Percentiles rank a stretch among this genome's conserved stretches.
Conservation (phyloP, 2,797 vertebrate genomes). For the Chloroceryle amazona region DNA sequence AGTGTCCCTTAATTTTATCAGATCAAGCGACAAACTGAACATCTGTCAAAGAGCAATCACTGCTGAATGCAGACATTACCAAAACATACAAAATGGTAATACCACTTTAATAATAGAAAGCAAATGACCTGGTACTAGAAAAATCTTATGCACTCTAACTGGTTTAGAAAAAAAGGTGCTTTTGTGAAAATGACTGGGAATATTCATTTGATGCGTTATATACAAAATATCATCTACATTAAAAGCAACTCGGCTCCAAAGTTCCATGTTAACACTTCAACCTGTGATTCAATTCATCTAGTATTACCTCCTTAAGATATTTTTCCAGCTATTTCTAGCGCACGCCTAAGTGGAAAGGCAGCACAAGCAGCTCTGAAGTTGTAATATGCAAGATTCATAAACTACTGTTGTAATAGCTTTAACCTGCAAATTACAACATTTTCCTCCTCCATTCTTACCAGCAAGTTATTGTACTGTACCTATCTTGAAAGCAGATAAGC, state of each 20-base stretch:
- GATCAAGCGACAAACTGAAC: conserved; percentile 49
- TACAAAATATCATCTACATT: conserved; percentile 72
- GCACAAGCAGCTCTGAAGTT: neutral
- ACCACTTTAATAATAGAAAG: conserved; percentile 68
- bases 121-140: conserved; percentile 65
- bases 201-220: conserved; percentile 69
- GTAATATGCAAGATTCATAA: neutral
- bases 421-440: conserved; percentile 33
- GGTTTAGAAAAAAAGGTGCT: conserved; percentile 70
- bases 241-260: conserved; percentile 72
- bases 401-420: conserved; percentile 38
- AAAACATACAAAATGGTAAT: conserved; percentile 71
- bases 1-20: conserved; percentile 68
- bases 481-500: neutral
- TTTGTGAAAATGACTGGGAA: conserved; percentile 71
- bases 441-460: conserved; percentile 54
- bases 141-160: conserved; percentile 35
- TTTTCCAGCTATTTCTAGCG: conserved; percentile 27
- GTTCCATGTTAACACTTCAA: conserved; percentile 40
- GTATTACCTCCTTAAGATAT: conserved; percentile 4
- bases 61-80: conserved; percentile 29
- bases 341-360: neutral
- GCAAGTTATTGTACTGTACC: conserved; percentile 34
- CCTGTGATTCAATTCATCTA: neutral
- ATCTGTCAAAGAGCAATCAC: conserved; percentile 54